Evolutionary conservation across 2,113 vertebrate species (phyloP), one percentile per base, ranked within the genome.

Genomic region (Thalassarche chlororhynchos): DNA sequence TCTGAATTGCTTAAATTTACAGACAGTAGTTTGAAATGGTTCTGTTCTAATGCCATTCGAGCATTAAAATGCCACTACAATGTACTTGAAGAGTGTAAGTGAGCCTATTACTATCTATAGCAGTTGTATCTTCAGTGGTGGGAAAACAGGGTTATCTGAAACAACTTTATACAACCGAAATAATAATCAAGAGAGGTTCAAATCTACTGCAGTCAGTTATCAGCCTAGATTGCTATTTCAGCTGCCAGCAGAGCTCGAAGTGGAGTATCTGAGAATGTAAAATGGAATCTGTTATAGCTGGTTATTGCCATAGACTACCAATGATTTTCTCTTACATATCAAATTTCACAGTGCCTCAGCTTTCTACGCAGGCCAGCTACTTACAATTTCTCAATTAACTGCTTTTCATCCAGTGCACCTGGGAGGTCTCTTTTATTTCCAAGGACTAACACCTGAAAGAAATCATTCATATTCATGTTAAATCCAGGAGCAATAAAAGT

Each of bases 321-420:
- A 42, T 1, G 2, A 82, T 65, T 62, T 84, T 81, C 46, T 57
- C 32, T 62, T 64, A 28, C 8, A 28, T 17, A 89, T 21, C 6
- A 8, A 66, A 92, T 77, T 94, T 93, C 49, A 89, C 14, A 92
- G 14, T 19, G 20, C 34, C 13, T 72, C 57, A 90, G 65, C 36
- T 61, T 90, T 95, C 95, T 19, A 72, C 16, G 29, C 19, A 74
- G 29, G 14, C 10, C 31, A 93, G n/a, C 18, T 93, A 98, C 99
- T 98, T 98, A 99, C 99, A 99, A 97, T 98, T 99, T 99, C 98
- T 99, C 99, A 98, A 99, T 99, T 91, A 99, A 98, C 95, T 99
- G 99, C 94, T 99, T 99, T 97, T 99, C 99, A 96, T 99, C 99
- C 97, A 99, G 91, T 25, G 99, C 99, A 74, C 81, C 97, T 52